These are phyloP conservation scores for Drosophila sordidapex DNA, from an alignment of 2,888 invertebrate genomes.

Conservation along the genomic window DNA sequence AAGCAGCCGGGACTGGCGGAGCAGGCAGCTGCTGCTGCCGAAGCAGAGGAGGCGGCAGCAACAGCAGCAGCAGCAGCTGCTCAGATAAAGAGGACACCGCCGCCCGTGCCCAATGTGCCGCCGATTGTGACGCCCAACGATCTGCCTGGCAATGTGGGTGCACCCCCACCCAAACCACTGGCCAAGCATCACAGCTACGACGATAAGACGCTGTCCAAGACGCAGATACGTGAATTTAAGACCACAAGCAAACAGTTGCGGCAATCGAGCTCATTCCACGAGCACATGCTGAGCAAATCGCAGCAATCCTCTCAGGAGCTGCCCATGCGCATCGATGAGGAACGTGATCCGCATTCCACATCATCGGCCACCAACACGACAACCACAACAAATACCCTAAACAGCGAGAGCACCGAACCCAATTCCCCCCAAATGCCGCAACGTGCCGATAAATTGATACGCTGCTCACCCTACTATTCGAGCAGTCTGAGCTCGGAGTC, in stretches of 20 bases:
- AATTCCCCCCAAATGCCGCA: slow-evolving; percentile 83
- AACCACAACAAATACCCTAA: slow-evolving; percentile 86
- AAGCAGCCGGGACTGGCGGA: slow-evolving; percentile 78
- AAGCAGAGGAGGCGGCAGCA: slow-evolving; percentile 59
- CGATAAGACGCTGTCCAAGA: slow-evolving; percentile 88
- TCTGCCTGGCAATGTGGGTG: slow-evolving; percentile 74
- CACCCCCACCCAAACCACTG: slow-evolving; percentile 86
- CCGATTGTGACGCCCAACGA: slow-evolving; percentile 78
- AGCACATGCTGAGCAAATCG: slow-evolving; percentile 87
- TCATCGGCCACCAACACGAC: slow-evolving; percentile 81
- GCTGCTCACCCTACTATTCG: slow-evolving; percentile 91
- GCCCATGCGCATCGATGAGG: slow-evolving; percentile 86
- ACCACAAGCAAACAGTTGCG: slow-evolving; percentile 87
- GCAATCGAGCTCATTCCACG: slow-evolving; percentile 88
- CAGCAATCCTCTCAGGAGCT: slow-evolving; percentile 84
- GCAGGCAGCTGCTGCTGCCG: slow-evolving; percentile 78
- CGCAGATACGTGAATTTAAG: slow-evolving; percentile 88
- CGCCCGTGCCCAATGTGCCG: slow-evolving; percentile 85
- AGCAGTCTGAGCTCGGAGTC: slow-evolving; percentile 91
- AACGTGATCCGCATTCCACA: slow-evolving; percentile 79
- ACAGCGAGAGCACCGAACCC: slow-evolving; percentile 85
- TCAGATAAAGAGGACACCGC: slow-evolving; percentile 53
- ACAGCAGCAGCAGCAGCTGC: slow-evolving; percentile 60
- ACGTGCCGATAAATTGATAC: slow-evolving; percentile 86
- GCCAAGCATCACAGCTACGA: slow-evolving; percentile 89